These are phyloP conservation scores for Callorhinus ursinus DNA, from an alignment of 2,113 vertebrate genomes.

Conservation along the genomic window DNA sequence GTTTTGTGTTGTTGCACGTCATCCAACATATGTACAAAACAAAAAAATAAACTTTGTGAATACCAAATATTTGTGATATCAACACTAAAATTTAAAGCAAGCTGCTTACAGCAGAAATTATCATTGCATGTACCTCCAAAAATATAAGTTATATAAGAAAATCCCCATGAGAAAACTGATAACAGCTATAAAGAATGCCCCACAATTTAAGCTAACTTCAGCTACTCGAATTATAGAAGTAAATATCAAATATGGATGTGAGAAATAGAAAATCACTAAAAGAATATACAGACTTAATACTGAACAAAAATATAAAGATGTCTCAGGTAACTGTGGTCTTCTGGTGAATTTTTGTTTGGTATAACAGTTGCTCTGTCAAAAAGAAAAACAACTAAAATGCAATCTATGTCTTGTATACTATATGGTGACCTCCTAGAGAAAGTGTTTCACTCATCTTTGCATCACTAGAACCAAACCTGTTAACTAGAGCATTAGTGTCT, in stretches of 20 bases:
- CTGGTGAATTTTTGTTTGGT: background rate
- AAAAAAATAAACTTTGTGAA: conserved; percentile 18
- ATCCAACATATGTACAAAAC: background rate
- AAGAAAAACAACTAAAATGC: conserved; percentile 19
- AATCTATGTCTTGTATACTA: background rate
- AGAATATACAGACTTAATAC: background rate
- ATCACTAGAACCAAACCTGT: background rate
- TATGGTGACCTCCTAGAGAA: background rate
- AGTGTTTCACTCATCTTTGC: background rate
- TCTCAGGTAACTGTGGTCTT: background rate
- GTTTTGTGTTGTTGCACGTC: conserved; percentile 14
- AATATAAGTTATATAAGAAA: background rate
- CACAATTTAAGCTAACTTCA: background rate
- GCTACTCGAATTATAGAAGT: background rate
- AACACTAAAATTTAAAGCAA: conserved; percentile 20
- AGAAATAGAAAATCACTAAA: background rate
- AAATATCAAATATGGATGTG: background rate
- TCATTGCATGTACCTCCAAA: background rate
- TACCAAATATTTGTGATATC: background rate
- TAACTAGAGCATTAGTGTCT: background rate
- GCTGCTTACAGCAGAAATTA: background rate
- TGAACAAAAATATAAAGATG: background rate
- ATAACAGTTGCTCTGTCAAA: background rate
- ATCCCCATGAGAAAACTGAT: background rate
- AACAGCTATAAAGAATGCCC: background rate